Conservation (phyloP, 2,888 invertebrate species). For the Portevinia maculata region DNA sequence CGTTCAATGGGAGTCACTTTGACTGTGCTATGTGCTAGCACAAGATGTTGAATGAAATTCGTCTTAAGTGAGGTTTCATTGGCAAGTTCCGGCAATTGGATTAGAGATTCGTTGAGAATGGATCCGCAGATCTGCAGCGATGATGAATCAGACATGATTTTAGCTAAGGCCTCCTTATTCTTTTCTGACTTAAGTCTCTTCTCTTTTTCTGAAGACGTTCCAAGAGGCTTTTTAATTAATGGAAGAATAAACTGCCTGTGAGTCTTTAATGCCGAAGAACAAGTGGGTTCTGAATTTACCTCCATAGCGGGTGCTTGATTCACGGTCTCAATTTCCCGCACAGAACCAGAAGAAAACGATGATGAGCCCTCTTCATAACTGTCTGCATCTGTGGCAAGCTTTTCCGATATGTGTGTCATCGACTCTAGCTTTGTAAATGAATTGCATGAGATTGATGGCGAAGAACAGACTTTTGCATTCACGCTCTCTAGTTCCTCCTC, state of each 20-base stretch:
- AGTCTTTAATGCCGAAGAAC: too few species aligned
- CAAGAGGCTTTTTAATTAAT: neutral
- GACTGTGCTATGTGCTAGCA: conserved; percentile 78
- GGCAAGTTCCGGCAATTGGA: conserved; percentile 36
- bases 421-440: conserved; percentile 27
- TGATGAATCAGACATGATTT: neutral
- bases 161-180: too few species aligned
- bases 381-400: neutral
- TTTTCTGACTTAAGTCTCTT: neutral
- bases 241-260: neutral
- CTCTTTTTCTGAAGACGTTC: neutral
- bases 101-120: neutral
- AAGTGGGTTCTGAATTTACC: too few species aligned
- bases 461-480: neutral
- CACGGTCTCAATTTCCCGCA: too few species aligned
- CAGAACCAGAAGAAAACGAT: too few species aligned
- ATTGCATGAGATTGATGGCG: conserved; percentile 44
- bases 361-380: conserved; percentile 29
- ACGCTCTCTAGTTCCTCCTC: neutral
- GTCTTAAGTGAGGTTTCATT: conserved; percentile 51
- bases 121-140: neutral
- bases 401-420: neutral
- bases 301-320: too few species aligned
- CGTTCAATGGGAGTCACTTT: conserved; percentile 75
- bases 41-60: conserved; percentile 76